A percentile compares a stretch with the other conserved stretches of the same genome.
phyloP scores from a whole-genome alignment of 2,113 vertebrate species.

The Protobothrops flavoviridis region DNA sequence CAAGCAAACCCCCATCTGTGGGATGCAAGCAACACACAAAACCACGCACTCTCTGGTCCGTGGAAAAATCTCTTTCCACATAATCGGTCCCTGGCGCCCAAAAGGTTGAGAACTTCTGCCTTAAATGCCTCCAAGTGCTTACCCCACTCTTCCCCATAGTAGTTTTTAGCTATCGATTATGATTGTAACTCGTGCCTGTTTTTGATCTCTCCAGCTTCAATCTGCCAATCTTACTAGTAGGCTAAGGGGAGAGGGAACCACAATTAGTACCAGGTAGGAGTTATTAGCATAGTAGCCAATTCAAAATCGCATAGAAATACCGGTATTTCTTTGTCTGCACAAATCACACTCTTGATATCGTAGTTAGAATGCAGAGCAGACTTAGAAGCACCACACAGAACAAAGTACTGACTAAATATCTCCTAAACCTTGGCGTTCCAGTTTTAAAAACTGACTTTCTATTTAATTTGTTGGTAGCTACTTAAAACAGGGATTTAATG shows the following conservation, averaged over 20 bases:
- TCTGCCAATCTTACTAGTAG: not conserved
- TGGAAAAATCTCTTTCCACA: no score
- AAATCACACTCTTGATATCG: not conserved
- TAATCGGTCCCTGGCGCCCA: no score
- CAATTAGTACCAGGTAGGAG: not conserved
- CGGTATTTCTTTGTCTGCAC: not conserved
- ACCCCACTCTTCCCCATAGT: no score
- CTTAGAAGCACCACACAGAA: not conserved
- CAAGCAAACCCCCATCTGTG: no score
- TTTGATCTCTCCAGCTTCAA: not conserved
- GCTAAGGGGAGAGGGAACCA: not conserved
- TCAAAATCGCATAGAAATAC: not conserved
- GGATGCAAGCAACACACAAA: no score
- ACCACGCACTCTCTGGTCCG: no score
- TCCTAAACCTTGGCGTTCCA: not conserved
- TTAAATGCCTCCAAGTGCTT: no score
- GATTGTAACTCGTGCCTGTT: not conserved
- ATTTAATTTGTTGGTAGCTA: not conserved
- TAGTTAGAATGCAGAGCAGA: not conserved
- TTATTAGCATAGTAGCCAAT: not conserved
- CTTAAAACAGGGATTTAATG: not conserved
- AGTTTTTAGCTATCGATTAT: not conserved
- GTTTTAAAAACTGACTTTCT: not conserved
- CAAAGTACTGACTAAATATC: not conserved
- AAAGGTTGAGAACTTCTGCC: no score